phyloP scores from a whole-genome alignment of 2,888 invertebrate species.

The Clostera curtula region DNA sequence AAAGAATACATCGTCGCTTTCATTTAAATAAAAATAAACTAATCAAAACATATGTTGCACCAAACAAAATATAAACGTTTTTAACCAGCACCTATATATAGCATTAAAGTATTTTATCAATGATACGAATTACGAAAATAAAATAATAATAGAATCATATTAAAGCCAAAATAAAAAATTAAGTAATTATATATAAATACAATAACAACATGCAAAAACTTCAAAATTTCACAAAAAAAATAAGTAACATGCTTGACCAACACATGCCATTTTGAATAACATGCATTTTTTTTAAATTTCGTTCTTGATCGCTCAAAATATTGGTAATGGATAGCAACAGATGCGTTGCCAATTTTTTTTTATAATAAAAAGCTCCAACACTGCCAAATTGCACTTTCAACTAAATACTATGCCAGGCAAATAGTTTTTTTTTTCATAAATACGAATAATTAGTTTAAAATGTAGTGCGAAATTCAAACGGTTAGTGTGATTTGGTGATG shows the following conservation, averaged over 20 bases:
- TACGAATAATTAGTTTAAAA: neutral
- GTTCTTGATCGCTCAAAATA: conserved; percentile 59
- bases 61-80: no score
- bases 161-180: neutral
- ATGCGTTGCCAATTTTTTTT: conserved; percentile 21
- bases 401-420: conserved; percentile 23
- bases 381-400: conserved; percentile 22
- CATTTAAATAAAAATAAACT: no score
- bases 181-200: conserved; percentile 8
- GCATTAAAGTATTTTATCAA: no score
- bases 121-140: no score
- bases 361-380: conserved; percentile 18
- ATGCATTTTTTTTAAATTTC: conserved; percentile 26
- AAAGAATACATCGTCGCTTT: no score
- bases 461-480: neutral
- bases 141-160: no score
- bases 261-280: conserved; percentile 10
- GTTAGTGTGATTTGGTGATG: conserved; percentile 14
- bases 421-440: conserved; percentile 11
- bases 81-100: no score
- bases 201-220: conserved; percentile 2
- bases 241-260: conserved; percentile 15
- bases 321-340: conserved; percentile 31
- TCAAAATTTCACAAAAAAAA: conserved; percentile 9
- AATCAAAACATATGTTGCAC: no score